Evolutionary conservation across 2,113 vertebrate genomes (phyloP).

Genomic region (Lophotis ruficrista): DNA sequence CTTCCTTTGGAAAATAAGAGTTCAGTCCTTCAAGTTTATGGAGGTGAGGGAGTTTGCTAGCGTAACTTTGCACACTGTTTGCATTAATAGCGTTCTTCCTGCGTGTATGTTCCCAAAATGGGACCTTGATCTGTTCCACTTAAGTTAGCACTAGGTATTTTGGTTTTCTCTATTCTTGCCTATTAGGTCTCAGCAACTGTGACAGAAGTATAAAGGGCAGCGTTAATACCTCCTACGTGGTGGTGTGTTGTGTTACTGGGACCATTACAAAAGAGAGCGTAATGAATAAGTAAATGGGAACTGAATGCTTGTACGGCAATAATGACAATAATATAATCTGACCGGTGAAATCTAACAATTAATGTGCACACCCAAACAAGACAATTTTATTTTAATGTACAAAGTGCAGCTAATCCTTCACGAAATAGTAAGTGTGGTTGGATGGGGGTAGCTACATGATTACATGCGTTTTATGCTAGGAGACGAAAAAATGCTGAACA

Average conservation of each 20-base stretch:
- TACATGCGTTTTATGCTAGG: neutral
- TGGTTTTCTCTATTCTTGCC: neutral
- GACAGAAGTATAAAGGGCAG: neutral
- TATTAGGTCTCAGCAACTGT: neutral
- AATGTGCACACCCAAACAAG: neutral
- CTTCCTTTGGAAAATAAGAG: neutral
- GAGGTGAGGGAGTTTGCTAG: neutral
- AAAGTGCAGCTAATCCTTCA: constrained; percentile 14
- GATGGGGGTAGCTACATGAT: neutral
- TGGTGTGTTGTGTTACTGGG: neutral
- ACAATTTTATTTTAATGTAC: neutral
- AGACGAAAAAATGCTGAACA: neutral
- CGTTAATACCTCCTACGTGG: neutral
- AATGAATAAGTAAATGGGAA: neutral
- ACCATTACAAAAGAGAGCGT: neutral
- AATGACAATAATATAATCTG: neutral
- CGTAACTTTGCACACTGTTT: neutral
- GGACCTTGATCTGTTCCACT: neutral
- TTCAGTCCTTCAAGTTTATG: neutral
- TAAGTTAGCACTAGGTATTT: neutral
- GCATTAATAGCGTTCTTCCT: neutral
- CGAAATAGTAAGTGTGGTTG: constrained; percentile 8
- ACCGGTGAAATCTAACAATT: neutral
- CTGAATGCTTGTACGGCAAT: neutral
- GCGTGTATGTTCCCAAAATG: neutral